Evolutionary conservation across 2,113 vertebrate species (phyloP).

Genomic region (Hydropotes inermis): DNA sequence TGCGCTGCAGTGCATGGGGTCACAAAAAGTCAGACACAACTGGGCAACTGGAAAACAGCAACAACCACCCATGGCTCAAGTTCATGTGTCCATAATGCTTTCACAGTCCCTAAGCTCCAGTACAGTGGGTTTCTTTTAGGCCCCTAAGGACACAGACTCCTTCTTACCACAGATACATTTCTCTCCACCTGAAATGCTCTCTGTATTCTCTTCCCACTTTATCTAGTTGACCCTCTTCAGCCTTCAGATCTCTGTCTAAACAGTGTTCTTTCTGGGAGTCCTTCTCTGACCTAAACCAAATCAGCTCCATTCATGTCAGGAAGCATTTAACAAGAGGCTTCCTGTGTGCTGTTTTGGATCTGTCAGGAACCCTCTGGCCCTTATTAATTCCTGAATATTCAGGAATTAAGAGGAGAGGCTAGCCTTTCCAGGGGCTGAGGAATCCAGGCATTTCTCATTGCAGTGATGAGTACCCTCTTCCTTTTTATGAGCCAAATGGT

Average conservation of each 20-base stretch:
- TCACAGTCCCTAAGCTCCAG: neutral
- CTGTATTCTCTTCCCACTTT: neutral
- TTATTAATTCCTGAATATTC: too few species aligned
- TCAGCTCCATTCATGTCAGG: neutral
- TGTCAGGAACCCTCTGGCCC: too few species aligned
- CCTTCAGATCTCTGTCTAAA: neutral
- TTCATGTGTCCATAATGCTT: neutral
- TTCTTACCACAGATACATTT: neutral
- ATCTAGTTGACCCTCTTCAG: neutral
- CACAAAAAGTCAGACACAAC: neutral
- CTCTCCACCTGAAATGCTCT: neutral
- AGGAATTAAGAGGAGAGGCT: too few species aligned
- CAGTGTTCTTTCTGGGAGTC: neutral
- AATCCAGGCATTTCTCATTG: too few species aligned
- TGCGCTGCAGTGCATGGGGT: neutral
- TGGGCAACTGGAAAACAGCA: neutral
- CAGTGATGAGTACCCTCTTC: too few species aligned
- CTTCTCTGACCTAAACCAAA: neutral
- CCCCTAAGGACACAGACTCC: neutral
- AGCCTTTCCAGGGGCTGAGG: too few species aligned
- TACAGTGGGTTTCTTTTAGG: neutral
- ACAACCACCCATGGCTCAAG: neutral
- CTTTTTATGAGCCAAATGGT: too few species aligned
- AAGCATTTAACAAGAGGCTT: too few species aligned
- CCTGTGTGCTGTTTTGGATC: too few species aligned